A percentile compares a stretch with the other conserved stretches of the same genome.
Evolutionary conservation across 2,797 vertebrate genomes (phyloP).

Genomic region (Gobio occitaniae): DNA sequence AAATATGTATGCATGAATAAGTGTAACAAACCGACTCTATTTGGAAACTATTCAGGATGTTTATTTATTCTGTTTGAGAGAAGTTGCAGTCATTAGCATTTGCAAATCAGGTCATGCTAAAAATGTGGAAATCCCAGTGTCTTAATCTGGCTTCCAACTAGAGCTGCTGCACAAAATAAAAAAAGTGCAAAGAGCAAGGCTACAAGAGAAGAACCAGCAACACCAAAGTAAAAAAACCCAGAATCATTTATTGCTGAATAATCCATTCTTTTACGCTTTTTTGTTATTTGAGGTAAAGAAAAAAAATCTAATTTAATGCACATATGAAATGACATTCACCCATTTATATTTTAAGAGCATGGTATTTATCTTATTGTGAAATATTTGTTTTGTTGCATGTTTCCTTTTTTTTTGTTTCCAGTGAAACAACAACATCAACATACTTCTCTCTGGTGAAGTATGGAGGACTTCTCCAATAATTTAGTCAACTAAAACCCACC

Average conservation of each 20-base stretch:
- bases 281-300: neutral
- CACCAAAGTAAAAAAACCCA: neutral
- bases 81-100: constrained; percentile 42
- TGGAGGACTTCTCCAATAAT: neutral
- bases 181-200: neutral
- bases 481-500: neutral
- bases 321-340: neutral
- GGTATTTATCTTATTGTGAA: neutral
- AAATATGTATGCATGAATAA: constrained; percentile 23
- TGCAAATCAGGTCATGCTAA: constrained; percentile 10
- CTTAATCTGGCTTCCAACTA: constrained; percentile 19
- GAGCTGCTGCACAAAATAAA: constrained; percentile 5
- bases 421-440: neutral
- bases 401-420: no score
- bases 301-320: neutral
- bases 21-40: neutral
- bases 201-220: neutral
- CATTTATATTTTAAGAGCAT: neutral
- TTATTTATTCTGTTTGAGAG: constrained; percentile 37
- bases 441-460: neutral
- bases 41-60: constrained; percentile 37
- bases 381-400: neutral
- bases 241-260: neutral
- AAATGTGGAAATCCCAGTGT: neutral
- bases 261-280: neutral